These are phyloP conservation scores for Euplexia lucipara DNA, from an alignment of 2,888 invertebrate genomes.

Conservation along the genomic window DNA sequence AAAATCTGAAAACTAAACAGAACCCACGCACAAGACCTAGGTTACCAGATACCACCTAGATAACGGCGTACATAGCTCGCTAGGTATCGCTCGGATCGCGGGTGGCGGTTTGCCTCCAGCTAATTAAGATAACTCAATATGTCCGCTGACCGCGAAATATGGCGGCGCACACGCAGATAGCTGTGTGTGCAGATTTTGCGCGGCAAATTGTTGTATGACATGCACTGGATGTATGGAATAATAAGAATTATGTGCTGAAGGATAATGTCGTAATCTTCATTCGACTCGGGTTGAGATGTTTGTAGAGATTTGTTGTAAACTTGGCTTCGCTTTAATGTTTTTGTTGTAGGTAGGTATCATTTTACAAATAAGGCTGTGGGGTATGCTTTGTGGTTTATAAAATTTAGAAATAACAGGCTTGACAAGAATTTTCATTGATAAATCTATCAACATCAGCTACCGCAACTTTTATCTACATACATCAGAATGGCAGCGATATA, in stretches of 20 bases:
- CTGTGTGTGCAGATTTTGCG: slow-evolving; percentile 64
- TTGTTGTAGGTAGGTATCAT: slow-evolving; percentile 18
- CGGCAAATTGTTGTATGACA: slow-evolving; percentile 73
- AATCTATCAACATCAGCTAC: too few relatives aligned
- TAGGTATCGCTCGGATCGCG: slow-evolving; percentile 66
- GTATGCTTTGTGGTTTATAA: too few relatives aligned
- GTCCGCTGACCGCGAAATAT: slow-evolving; percentile 72
- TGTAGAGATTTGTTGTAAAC: slow-evolving; percentile 27
- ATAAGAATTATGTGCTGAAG: slow-evolving; percentile 37
- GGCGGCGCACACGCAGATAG: slow-evolving; percentile 76
- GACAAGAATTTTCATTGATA: too few relatives aligned
- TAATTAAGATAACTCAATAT: slow-evolving; percentile 80
- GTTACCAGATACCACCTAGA: slow-evolving; percentile 59
- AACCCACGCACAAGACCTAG: slow-evolving; percentile 51
- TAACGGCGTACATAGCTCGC: slow-evolving; percentile 54
- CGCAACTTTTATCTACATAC: too few relatives aligned
- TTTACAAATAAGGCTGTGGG: too few relatives aligned
- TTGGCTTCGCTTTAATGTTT: slow-evolving; percentile 13
- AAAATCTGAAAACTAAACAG: slow-evolving; percentile 12
- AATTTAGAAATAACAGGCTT: too few relatives aligned
- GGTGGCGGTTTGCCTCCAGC: slow-evolving; percentile 72
- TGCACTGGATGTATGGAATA: slow-evolving; percentile 54
- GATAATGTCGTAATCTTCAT: slow-evolving; percentile 57
- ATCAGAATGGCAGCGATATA: too few relatives aligned
- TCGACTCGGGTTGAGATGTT: slow-evolving; percentile 42